Evolutionary conservation across 1,140 invertebrate genomes (phyloP).

Genomic region (Aphaenogaster rudis): DNA sequence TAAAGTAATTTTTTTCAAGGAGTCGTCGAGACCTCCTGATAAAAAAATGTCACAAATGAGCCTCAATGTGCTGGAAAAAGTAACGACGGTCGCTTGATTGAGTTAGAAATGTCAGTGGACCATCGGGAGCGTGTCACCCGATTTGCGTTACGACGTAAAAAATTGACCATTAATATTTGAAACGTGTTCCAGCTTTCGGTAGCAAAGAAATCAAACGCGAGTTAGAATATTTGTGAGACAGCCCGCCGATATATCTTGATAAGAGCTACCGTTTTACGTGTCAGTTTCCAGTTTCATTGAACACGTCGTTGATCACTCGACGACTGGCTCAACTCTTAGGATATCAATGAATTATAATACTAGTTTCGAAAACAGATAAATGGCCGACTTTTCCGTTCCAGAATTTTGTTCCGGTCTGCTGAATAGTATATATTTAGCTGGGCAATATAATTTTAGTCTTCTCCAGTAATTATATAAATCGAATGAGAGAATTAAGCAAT

Average conservation of each 20-base stretch:
- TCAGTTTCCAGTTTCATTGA: conserved; percentile 2
- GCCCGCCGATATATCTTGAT: neutral
- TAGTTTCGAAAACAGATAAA: neutral
- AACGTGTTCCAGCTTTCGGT: neutral
- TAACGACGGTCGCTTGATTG: conserved; percentile 2
- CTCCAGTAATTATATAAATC: neutral
- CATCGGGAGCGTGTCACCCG: conserved; percentile 4
- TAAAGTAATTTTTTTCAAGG: neutral
- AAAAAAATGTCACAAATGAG: conserved; percentile 46
- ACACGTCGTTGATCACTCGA: neutral
- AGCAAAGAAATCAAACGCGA: neutral
- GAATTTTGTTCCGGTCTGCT: conserved; percentile 5
- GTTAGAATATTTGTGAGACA: neutral
- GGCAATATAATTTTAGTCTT: neutral
- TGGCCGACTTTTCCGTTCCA: neutral
- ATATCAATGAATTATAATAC: conserved; percentile 34
- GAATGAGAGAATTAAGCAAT: neutral
- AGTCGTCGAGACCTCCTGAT: neutral
- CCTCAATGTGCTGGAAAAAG: neutral
- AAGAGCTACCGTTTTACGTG: neutral
- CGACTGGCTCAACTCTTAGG: neutral
- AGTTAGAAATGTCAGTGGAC: conserved; percentile 58
- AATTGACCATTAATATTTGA: conserved; percentile 18
- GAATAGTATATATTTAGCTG: neutral
- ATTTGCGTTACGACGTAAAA: conserved; percentile 2